Base-by-base conservation (phyloP, 37 sponge, comb jelly and placozoan species). In the Eunapius fragilis region DNA sequence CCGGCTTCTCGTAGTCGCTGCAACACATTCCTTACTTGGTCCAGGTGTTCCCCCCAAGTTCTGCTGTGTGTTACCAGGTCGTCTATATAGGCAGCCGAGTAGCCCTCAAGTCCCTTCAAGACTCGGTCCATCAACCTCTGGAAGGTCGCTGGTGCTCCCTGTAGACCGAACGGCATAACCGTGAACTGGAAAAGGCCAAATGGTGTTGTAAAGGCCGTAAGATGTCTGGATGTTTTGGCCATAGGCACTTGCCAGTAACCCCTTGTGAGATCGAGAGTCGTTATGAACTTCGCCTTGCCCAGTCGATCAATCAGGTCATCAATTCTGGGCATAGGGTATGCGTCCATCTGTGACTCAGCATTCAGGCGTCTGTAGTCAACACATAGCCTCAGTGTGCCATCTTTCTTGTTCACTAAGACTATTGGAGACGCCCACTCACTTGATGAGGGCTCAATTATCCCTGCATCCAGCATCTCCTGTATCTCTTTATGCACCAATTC, bases 81-180 rank as follows among this genome's bases (percentile, higher is more conserved):
- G 70, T 89, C 89, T 31, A 89, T 50, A 68, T 89, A 89, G 37
- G 89, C 89, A 31, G 89, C 84, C 32, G 74, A 25, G 47, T 70
- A 89, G 12, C 48, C 32, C 49, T 77, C 37, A 24, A 77, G 23
- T 6, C 84, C 89, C 26, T 69, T 72, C n/a, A 83, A 32, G 11
- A 89, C 24, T n/a, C 68, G 71, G 37, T 92, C 86, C 86, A 92
- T 92, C 82, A 92, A 47, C 50, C 90, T 75, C 68, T 92, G 90
- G 79, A 92, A 92, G 0, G 90, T 89, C 31, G 90, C 86, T 45
- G 91, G 93, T 25, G 80, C 93, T 77, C 85, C 78, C 9, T 77
- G 78, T n/a, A 93, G 45, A 6, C 91, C 90, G 81, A 92, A 92
- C 9, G 94, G 94, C 91, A 93, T 89, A 25, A 69, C 74, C 3